Evolutionary conservation across 2,888 invertebrate genomes (phyloP), one percentile per base, ranked within the genome.

Genomic region (Altica lythri): DNA sequence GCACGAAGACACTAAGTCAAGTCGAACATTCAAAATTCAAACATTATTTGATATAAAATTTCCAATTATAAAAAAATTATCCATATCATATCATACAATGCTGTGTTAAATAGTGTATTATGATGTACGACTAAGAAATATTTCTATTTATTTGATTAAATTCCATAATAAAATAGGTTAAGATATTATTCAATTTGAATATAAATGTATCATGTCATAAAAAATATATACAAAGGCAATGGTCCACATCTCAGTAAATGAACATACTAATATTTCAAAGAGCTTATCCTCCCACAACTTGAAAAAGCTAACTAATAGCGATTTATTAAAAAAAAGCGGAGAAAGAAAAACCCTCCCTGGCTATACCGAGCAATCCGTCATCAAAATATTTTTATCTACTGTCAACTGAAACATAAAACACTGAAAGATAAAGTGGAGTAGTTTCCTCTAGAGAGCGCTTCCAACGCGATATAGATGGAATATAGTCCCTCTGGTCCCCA

Each of bases 311-410:
- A 72, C 68, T 72, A 72, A 72, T 72, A 70, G 69, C 68, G 70
- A 69, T 73, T 72, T 72, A 73, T 73, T 73, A 71, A 71, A 70
- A 72, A 73, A 71, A 73, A 71, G 68, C 67, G 63, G 63, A 67
- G 62, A 67, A 70, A 68, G 69, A 72, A 72, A 65, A 71, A 69
- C 60, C 64, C 52, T 70, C 70, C 66, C 69, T 63, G 64, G 68
- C 70, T 64, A 71, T 71, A 68, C 62, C 62, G 61, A 67, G 68
- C 72, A 70, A 76, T 75, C 72, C 72, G 74, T 76, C 75, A 75
- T 73, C 70, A 70, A 71, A 73, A 75, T 75, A 75, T 75, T 76
- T 76, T 76, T 76, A 76, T 75, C 75, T 74, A 68, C 75, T 75
- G 76, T 76, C 76, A 75, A 72, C 74, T 67, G 69, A 70, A 71